Percentiles rank a stretch among this genome's conserved stretches.
Evolutionary conservation across 2,797 vertebrate species (phyloP).

Genomic region (Sitta carolinensis): DNA sequence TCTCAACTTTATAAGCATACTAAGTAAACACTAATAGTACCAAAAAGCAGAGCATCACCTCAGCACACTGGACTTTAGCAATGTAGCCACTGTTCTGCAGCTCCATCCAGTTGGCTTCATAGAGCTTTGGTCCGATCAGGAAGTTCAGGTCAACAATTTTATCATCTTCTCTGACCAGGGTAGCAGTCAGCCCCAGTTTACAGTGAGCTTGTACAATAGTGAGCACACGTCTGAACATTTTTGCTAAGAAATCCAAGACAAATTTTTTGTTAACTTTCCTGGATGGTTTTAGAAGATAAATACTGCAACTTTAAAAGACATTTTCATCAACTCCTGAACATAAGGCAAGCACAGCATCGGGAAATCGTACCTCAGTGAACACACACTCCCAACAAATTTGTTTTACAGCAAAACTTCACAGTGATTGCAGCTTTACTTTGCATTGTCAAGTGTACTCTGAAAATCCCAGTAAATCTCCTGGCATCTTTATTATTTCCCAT

Average conservation of each 20-base stretch:
- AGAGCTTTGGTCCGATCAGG: conserved; percentile 95
- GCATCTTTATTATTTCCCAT: background rate
- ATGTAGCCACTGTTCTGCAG: conserved; percentile 98
- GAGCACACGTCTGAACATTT: conserved; percentile 96
- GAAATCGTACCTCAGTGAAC: background rate
- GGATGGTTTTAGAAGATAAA: conserved; percentile 1
- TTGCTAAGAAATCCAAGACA: conserved; percentile 79
- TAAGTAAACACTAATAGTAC: background rate
- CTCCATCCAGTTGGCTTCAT: conserved; percentile 99
- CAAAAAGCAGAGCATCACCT: conserved; percentile 79
- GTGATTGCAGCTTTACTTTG: background rate
- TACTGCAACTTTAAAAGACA: background rate
- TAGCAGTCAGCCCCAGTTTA: conserved; percentile 96
- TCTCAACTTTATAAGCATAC: background rate
- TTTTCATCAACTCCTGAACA: background rate
- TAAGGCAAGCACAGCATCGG: background rate
- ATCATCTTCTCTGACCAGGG: conserved; percentile 96
- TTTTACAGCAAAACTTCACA: background rate
- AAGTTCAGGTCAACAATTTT: conserved; percentile 99
- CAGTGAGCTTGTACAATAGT: conserved; percentile 99
- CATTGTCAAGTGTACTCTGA: background rate
- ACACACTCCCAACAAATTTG: background rate
- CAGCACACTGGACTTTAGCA: conserved; percentile 98
- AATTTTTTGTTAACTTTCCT: conserved; percentile 31
- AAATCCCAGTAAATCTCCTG: background rate